These are phyloP conservation scores for Pachymerium ferrugineum DNA, from an alignment of 2,888 invertebrate species.

Conservation along the genomic window DNA sequence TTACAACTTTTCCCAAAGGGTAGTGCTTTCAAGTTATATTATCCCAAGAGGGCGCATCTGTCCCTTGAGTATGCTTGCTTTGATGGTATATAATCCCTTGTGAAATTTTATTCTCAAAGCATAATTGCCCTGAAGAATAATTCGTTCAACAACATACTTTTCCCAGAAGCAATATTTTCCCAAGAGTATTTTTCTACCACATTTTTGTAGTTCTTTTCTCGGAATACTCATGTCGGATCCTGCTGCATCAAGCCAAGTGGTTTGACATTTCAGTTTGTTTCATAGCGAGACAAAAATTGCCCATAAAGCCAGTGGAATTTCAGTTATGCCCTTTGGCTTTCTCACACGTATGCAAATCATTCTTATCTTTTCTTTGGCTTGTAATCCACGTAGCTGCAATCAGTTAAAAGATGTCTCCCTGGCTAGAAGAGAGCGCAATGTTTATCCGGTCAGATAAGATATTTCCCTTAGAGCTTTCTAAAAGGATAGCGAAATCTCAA, in stretches of 20 bases:
- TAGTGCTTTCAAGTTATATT: neutral
- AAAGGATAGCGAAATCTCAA: neutral
- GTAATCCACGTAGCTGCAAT: conserved; percentile 1
- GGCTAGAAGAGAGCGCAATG: neutral
- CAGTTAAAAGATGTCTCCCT: neutral
- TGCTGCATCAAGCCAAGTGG: too few relatives aligned
- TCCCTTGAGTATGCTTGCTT: neutral
- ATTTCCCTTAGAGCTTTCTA: neutral
- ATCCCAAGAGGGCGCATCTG: neutral
- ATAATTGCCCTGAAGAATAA: neutral
- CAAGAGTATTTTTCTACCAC: neutral
- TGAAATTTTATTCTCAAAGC: neutral
- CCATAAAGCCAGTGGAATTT: conserved; percentile 7
- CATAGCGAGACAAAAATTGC: conserved; percentile 4
- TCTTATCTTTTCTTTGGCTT: conserved; percentile 7
- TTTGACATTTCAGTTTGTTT: neutral
- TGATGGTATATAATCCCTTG: neutral
- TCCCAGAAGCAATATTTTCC: conserved; percentile 12
- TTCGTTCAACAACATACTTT: neutral
- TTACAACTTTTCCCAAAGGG: too few relatives aligned
- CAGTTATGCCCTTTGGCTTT: neutral
- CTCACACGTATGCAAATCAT: conserved; percentile 15
- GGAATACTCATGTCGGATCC: neutral
- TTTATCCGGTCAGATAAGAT: conserved; percentile 11
- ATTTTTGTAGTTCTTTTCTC: neutral